Evolutionary conservation across 2,797 vertebrate species (phyloP), one percentile per base, ranked within the genome.

Genomic region (Fistularia commersonii): DNA sequence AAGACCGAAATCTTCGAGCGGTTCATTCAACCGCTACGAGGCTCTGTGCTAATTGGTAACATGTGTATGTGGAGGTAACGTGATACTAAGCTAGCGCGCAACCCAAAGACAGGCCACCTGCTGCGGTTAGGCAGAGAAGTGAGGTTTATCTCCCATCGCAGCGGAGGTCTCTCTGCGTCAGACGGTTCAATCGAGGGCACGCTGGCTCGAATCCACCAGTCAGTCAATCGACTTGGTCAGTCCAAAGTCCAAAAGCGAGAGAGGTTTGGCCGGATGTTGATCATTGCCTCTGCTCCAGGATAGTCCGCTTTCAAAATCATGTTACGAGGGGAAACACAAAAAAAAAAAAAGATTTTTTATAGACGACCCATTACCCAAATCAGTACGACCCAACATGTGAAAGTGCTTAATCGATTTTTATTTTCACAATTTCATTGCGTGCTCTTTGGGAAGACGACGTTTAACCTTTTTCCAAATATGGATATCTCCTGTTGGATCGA

Each of bases 31-130:
- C 53, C 51, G 47, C 65, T 38, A 11, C 45, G 63, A 49, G 44
- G 57, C 77, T 72, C 69, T 58, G 71, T 66, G 64, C 62, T 87
- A 78, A 85, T 84, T 78, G 71, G 81, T 80, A 76, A 72, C 83
- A 85, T 80, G 77, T 84, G 72, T 63, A 72, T 60, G 46, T 47
- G 62, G 59, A 70, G 41, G 83, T 59, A 82, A 88, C 62, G 23
- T 52, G 71, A 88, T 67, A 69, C 64, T 48, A 36, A 58, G 66
- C 69, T 56, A 63, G 80, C 54, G 72, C 62, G 78, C 64, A 65
- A 79, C 79, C 65, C 72, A 85, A 87, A 86, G 84, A 76, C 83
- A 69, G 80, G 74, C 81, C 86, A 89, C 87, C 86, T 89, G 87
- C 83, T 87, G 79, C 44, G 74, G 77, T 80, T 85, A 74, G 69